phyloP scores from a whole-genome alignment of 2,113 vertebrate species.

The Alexandromys fortis region DNA sequence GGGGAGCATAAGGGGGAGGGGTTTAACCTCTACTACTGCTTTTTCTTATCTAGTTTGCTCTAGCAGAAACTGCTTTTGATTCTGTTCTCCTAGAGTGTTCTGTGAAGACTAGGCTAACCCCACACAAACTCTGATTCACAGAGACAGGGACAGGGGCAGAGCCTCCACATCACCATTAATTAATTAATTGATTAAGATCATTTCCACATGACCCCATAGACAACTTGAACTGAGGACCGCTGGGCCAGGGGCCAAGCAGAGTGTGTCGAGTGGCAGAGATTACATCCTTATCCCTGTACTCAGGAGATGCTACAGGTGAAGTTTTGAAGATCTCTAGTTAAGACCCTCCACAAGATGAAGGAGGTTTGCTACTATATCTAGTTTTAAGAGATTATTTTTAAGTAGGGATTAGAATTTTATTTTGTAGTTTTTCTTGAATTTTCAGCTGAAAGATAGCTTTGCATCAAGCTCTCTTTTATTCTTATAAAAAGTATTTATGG shows the following conservation, averaged over 20 bases:
- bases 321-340: not conserved
- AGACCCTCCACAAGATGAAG: not conserved
- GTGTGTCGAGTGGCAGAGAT: too few relatives aligned
- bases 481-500: slow-evolving; percentile 23
- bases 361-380: not conserved
- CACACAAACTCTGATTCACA: not conserved
- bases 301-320: not conserved
- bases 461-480: slow-evolving; percentile 39
- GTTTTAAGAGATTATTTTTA: not conserved
- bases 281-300: not conserved
- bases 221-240: not conserved
- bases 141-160: not conserved
- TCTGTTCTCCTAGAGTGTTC: not conserved
- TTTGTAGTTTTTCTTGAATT: slow-evolving; percentile 24
- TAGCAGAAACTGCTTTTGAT: not conserved
- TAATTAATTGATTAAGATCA: not conserved
- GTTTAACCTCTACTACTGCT: not conserved
- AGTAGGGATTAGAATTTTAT: not conserved
- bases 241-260: not conserved
- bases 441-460: slow-evolving; percentile 23
- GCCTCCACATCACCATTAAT: not conserved
- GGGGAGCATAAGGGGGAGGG: too few relatives aligned
- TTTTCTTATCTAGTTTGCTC: not conserved
- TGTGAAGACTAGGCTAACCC: not conserved
- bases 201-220: not conserved